Evolutionary conservation across 2,797 vertebrate species (phyloP).

Genomic region (Eleutherodactylus coqui): DNA sequence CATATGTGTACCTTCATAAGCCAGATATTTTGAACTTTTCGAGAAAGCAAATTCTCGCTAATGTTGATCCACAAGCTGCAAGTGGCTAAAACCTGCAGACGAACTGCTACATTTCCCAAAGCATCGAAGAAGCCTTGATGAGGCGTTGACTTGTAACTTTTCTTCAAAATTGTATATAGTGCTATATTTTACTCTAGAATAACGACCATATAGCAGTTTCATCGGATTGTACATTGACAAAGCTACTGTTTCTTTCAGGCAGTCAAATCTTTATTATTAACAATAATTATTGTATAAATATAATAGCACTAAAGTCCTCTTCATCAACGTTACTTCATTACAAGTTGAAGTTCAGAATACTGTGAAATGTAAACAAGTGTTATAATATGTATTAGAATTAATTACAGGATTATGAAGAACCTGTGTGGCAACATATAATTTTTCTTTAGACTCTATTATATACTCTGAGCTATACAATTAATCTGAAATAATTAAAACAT

Average conservation of each 20-base stretch:
- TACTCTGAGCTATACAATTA: constrained; percentile 15
- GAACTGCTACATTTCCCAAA: too few relatives aligned
- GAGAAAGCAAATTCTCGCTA: too few relatives aligned
- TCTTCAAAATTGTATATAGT: too few relatives aligned
- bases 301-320: background rate
- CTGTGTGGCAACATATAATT: constrained; percentile 7
- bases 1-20: too few relatives aligned
- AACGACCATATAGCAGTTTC: too few relatives aligned
- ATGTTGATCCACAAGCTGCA: too few relatives aligned
- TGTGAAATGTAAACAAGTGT: constrained; percentile 11
- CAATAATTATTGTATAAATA: background rate
- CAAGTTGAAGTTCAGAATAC: background rate
- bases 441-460: constrained; percentile 20
- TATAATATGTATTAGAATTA: constrained; percentile 23
- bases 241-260: background rate
- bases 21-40: too few relatives aligned
- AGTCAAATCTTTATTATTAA: background rate
- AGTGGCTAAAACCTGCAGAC: too few relatives aligned
- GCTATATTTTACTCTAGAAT: too few relatives aligned
- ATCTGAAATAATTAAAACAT: constrained; percentile 30
- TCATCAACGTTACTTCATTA: background rate
- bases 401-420: constrained; percentile 4
- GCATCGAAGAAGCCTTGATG: too few relatives aligned
- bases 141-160: too few relatives aligned
- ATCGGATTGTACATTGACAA: too few relatives aligned